Conservation (phyloP, 2,888 invertebrate species). For the Agriopis marginaria region DNA sequence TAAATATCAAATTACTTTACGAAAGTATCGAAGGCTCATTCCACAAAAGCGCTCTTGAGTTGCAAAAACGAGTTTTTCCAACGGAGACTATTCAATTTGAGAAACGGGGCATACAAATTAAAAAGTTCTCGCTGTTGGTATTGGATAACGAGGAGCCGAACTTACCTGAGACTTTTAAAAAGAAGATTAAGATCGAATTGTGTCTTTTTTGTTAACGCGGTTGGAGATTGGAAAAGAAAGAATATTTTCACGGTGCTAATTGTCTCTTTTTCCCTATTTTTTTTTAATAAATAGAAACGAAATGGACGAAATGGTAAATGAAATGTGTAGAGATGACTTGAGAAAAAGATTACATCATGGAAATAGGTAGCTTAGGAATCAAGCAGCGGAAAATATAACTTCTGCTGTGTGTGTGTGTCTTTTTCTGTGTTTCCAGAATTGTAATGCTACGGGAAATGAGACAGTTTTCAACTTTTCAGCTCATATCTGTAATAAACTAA, state of each 20-base stretch:
- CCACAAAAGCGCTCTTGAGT: slow-evolving; percentile 30
- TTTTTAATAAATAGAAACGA: no score
- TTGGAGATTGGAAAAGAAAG: slow-evolving; percentile 10
- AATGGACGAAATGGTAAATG: no score
- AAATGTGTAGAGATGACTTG: no score
- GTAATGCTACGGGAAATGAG: background rate
- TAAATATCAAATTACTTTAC: slow-evolving; percentile 38
- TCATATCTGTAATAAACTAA: background rate
- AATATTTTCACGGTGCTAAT: slow-evolving; percentile 3
- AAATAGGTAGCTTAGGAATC: no score
- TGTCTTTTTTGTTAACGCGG: slow-evolving; percentile 16
- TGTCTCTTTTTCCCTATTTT: no score
- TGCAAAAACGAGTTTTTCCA: slow-evolving; percentile 31
- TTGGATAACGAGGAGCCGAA: slow-evolving; percentile 34
- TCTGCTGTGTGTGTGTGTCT: no score
- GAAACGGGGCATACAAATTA: slow-evolving; percentile 37
- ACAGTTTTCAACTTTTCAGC: background rate
- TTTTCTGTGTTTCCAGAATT: no score
- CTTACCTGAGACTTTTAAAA: slow-evolving; percentile 22
- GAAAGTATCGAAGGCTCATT: slow-evolving; percentile 36
- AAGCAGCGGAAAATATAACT: no score
- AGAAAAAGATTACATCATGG: no score
- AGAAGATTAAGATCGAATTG: slow-evolving; percentile 22
- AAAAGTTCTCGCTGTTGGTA: slow-evolving; percentile 30
- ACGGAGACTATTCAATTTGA: slow-evolving; percentile 37